These are phyloP conservation scores for Phthorimaea operculella DNA, from an alignment of 1,140 invertebrate genomes.

Conservation along the genomic window DNA sequence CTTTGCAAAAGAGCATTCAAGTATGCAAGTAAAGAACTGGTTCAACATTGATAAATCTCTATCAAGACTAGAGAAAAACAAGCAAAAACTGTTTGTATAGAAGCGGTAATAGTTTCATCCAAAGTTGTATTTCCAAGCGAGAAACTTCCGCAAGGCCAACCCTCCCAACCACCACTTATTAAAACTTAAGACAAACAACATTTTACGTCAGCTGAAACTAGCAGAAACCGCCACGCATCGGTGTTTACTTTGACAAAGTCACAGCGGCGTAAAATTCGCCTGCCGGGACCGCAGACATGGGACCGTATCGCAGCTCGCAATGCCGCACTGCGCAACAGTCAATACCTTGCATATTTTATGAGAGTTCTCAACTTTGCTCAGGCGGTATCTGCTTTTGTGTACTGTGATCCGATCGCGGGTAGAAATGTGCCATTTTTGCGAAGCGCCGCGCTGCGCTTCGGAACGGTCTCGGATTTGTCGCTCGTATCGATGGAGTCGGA, in stretches of 20 bases:
- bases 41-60: too few relatives aligned
- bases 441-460: not conserved
- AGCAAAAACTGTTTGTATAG: too few relatives aligned
- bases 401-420: slow-evolving; percentile 4
- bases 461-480: not conserved
- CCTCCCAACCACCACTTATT: not conserved
- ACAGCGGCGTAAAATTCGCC: slow-evolving; percentile 43
- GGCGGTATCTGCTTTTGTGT: slow-evolving; percentile 19
- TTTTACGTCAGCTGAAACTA: slow-evolving; percentile 26
- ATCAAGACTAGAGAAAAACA: too few relatives aligned
- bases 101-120: too few relatives aligned
- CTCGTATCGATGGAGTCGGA: not conserved
- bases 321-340: slow-evolving; percentile 54
- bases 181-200: slow-evolving; percentile 35
- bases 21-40: too few relatives aligned
- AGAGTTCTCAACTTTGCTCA: slow-evolving; percentile 14
- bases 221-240: slow-evolving; percentile 36
- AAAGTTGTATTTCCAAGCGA: too few relatives aligned
- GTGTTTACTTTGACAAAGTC: slow-evolving; percentile 54
- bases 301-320: slow-evolving; percentile 28
- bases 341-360: slow-evolving; percentile 61
- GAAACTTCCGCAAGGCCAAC: not conserved
- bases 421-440: slow-evolving; percentile 1
- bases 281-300: slow-evolving; percentile 29
- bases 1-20: too few relatives aligned